Percentiles rank a stretch among this genome's conserved stretches.
Conservation (phyloP, 1,140 invertebrate species). For the Drosophila obscura region DNA sequence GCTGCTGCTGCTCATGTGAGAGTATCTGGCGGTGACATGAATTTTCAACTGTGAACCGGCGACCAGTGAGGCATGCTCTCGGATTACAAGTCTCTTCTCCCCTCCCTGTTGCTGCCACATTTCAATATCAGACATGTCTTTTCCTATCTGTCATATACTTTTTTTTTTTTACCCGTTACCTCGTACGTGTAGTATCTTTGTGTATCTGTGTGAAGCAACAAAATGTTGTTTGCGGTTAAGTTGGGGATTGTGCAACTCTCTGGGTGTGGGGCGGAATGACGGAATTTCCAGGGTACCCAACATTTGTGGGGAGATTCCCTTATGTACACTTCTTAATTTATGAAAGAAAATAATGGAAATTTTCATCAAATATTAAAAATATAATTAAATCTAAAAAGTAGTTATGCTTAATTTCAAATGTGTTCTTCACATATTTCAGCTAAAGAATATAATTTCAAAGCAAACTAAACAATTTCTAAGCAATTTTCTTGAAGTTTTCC, state of each 20-base stretch:
- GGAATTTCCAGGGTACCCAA: constrained; percentile 10
- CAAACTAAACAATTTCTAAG: too few species aligned
- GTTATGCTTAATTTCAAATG: too few species aligned
- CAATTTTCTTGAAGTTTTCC: too few species aligned
- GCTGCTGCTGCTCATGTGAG: constrained; percentile 16
- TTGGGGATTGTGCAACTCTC: constrained; percentile 23
- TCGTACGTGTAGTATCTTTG: constrained; percentile 7
- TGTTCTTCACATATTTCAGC: too few species aligned
- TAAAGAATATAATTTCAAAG: too few species aligned
- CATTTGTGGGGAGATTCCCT: constrained; percentile 14
- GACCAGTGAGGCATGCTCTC: constrained; percentile 27
- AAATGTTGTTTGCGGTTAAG: constrained; percentile 55
- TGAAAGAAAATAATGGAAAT: neutral
- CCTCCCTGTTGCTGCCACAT: neutral
- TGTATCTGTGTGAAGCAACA: constrained; percentile 21
- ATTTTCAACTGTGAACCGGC: constrained; percentile 51
- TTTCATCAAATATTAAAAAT: neutral
- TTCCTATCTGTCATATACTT: constrained; percentile 51
- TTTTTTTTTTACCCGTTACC: constrained; percentile 19
- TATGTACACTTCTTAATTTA: too few species aligned
- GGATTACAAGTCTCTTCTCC: constrained; percentile 15
- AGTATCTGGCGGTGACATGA: constrained; percentile 62
- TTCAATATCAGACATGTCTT: constrained; percentile 60
- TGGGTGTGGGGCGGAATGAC: too few species aligned
- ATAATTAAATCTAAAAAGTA: neutral